Conservation (phyloP, 2,888 invertebrate genomes). For the Augochlorella aurata region DNA sequence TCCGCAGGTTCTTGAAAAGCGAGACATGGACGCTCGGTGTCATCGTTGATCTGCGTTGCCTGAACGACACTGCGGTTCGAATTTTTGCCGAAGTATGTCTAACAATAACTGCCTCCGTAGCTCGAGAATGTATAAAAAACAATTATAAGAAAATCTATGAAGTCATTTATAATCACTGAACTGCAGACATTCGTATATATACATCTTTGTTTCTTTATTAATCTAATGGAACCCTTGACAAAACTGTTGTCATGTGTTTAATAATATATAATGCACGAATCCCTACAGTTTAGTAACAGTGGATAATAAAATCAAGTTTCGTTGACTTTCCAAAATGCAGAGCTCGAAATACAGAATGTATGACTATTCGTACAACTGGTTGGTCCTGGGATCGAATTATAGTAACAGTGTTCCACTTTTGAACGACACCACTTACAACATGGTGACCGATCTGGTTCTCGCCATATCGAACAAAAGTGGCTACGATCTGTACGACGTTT, state of each 20-base stretch:
- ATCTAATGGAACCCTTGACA: neutral
- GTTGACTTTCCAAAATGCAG: constrained; percentile 40
- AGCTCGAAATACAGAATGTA: constrained; percentile 67
- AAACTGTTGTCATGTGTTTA: neutral
- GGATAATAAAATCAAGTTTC: neutral
- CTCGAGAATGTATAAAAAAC: neutral
- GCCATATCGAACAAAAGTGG: constrained; percentile 52
- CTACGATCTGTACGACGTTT: constrained; percentile 71
- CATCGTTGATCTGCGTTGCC: constrained; percentile 71
- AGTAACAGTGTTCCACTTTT: constrained; percentile 56
- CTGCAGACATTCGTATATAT: neutral
- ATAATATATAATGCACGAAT: neutral
- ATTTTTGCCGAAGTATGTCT: constrained; percentile 58
- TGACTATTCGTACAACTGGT: constrained; percentile 71
- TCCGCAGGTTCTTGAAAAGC: constrained; percentile 60
- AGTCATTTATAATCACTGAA: neutral
- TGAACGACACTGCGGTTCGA: constrained; percentile 40
- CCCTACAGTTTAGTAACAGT: neutral
- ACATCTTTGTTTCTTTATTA: neutral
- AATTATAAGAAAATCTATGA: neutral
- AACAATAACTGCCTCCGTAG: neutral
- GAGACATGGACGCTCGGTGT: constrained; percentile 65
- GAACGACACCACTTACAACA: constrained; percentile 69
- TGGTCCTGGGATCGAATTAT: constrained; percentile 68
- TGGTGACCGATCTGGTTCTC: constrained; percentile 71